Evolutionary conservation across 2,797 vertebrate species (phyloP), one percentile per base, ranked within the genome.

Genomic region (Falco cherrug): DNA sequence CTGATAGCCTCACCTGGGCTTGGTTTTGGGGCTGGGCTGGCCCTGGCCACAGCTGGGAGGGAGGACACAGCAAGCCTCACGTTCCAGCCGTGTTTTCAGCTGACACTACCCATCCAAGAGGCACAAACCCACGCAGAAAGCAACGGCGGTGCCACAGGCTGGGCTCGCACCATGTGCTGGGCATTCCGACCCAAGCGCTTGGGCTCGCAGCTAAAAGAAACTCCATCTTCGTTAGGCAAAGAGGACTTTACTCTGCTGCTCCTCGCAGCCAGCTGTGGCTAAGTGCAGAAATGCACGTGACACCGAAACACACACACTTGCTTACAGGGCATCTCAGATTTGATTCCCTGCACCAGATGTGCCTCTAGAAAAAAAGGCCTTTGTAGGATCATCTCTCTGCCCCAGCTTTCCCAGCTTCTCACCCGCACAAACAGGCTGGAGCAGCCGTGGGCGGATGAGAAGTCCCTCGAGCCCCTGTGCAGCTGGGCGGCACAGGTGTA

Each of bases 131-230:
- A 21, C 29, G 9, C 35, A 4, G 50, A 25, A 26, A 11, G 50
- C 0, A 1, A 15, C 0, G 4, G 9, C 0, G 2, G 37, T 50
- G 73, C 65, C 29, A 4, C 1, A 1, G 64, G 29, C 8, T 7
- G 64, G 50, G 64, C n/a, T 82, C 6, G 2, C 78, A 25, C 61
- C 45, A 0, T 1, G 18, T 33, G 2, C 41, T 6, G 41, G 41
- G 26, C 9, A 4, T 50, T 16, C 63, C 16, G 7, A 41, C 11
- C 10, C n/a, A 8, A 17, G 43, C 3, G 1, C 19, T 83, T 48
- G 26, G 13, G 10, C 56, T 33, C 6, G 13, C 31, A 56, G 25
- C 13, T 10, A 6, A 15, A 31, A 54, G 51, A 14, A 85, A 79
- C 71, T 19, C 65, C 33, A 3, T 22, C 53, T 57, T 9, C 37